Base-by-base conservation (phyloP, 1,140 invertebrate genomes). In the Temnothorax nylanderi region DNA sequence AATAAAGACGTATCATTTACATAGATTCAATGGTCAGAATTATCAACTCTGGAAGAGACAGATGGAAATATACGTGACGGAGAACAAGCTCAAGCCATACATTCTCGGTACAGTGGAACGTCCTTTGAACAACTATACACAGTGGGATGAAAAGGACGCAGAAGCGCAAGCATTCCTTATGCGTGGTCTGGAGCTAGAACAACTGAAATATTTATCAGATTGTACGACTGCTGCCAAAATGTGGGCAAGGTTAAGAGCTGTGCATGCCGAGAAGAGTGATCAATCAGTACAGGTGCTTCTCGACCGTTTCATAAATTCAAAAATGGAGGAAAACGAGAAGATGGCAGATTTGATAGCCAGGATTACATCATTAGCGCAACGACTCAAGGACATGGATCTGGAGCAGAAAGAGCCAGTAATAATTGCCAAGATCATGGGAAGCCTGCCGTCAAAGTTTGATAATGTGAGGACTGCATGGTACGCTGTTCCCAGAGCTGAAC, bases 211-310 rank as follows among this genome's bases (percentile, higher is more conserved):
- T 76, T 49, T 91, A 21, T 75, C 76, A 26, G 64, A 82, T n/a
- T 91, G 90, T 60, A 81, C 21, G 37, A 87, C 87, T 10, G 82
- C 88, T 26, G 80, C 89, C 49, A 41, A 76, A 21, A 89, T 91
- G 81, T 90, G 71, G 87, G 37, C 74, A 37, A 58, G 82, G 4
- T 65, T 90, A 1, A n/a, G 37, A 13, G 85, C 85, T 16, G 60
- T 89, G n/a, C 88, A 90, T 78, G 37, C 86, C 13, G 69, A 89
- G 49, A 84, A 87, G 60, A 91, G 88, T 51, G 90, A 91, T 49
- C 76, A 88, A 26, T 86, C 87, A 3, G 72, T 87, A 16, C 87
- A 88, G 56, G 72, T 87, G 41, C 60, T 90, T 8, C 75, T 90
- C 26, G 76, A 87, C n/a, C 69, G 86, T 44, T 91, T 88, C 81